Conservation (phyloP, 2,888 invertebrate genomes). For the Pediacus dermestoides region DNA sequence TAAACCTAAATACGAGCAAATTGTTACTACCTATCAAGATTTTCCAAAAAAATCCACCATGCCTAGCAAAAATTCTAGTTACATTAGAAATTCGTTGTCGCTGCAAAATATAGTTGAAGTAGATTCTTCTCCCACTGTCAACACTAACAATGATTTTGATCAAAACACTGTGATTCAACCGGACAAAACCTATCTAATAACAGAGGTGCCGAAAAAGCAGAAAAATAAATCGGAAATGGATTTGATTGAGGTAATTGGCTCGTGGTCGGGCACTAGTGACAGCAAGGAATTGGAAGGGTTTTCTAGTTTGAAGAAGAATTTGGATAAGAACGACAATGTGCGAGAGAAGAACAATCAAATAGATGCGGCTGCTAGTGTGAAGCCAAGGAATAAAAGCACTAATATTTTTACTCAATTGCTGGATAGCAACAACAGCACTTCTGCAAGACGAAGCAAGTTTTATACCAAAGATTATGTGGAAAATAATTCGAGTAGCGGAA, state of each 20-base stretch:
- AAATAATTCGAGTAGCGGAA: too few relatives aligned
- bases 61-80: constrained; percentile 28
- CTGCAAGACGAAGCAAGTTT: constrained; percentile 27
- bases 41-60: constrained; percentile 24
- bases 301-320: constrained; percentile 27
- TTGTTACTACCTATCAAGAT: constrained; percentile 41
- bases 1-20: constrained; percentile 37
- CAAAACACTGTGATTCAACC: constrained; percentile 47
- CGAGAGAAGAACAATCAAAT: constrained; percentile 30
- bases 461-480: constrained; percentile 24
- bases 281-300: constrained; percentile 30
- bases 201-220: constrained; percentile 30
- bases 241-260: constrained; percentile 43
- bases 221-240: constrained; percentile 45
- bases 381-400: constrained; percentile 53
- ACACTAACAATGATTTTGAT: constrained; percentile 49
- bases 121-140: constrained; percentile 32
- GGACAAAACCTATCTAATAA: constrained; percentile 41
- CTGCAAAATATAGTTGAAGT: constrained; percentile 44
- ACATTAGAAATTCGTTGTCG: constrained; percentile 39
- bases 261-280: constrained; percentile 38
- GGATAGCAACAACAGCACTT: neutral
- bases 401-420: constrained; percentile 58
- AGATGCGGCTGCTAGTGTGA: constrained; percentile 24
- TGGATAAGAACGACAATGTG: constrained; percentile 35